Percentiles rank a stretch among this genome's conserved stretches.
phyloP scores from a whole-genome alignment of 2,888 invertebrate genomes.

The Limenitis camilla region DNA sequence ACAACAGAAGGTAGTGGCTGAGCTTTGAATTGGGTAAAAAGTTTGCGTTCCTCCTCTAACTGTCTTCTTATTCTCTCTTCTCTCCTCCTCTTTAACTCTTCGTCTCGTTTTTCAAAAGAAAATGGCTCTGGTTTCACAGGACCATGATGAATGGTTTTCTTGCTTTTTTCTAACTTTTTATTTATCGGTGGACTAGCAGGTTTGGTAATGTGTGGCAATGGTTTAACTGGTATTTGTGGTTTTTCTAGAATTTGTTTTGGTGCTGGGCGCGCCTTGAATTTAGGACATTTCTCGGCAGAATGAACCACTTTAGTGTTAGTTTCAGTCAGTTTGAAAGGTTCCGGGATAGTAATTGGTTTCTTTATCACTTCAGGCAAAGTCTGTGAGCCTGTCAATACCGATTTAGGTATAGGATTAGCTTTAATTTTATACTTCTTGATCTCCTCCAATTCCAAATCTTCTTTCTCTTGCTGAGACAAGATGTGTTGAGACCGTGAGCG shows the following conservation, averaged over 20 bases:
- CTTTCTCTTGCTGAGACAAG: constrained; percentile 76
- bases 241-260: constrained; percentile 72
- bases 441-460: constrained; percentile 77
- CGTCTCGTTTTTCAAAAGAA: constrained; percentile 80
- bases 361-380: constrained; percentile 64
- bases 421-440: constrained; percentile 79
- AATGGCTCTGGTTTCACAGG: constrained; percentile 72
- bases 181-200: constrained; percentile 38
- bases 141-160: constrained; percentile 39
- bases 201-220: constrained; percentile 39
- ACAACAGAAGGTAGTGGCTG: constrained; percentile 76
- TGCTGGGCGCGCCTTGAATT: constrained; percentile 77
- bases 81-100: constrained; percentile 68
- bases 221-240: constrained; percentile 52
- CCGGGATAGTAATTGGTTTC: constrained; percentile 74
- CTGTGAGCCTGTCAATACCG: constrained; percentile 69
- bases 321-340: constrained; percentile 79
- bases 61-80: constrained; percentile 76
- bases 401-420: constrained; percentile 78
- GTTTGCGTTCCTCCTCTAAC: constrained; percentile 74
- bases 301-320: constrained; percentile 54
- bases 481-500: constrained; percentile 71
- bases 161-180: constrained; percentile 29
- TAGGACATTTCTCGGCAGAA: constrained; percentile 36
- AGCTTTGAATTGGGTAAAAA: constrained; percentile 80